These are phyloP conservation scores for Dryobotodes eremita DNA, from an alignment of 2,888 invertebrate species.

Conservation along the genomic window DNA sequence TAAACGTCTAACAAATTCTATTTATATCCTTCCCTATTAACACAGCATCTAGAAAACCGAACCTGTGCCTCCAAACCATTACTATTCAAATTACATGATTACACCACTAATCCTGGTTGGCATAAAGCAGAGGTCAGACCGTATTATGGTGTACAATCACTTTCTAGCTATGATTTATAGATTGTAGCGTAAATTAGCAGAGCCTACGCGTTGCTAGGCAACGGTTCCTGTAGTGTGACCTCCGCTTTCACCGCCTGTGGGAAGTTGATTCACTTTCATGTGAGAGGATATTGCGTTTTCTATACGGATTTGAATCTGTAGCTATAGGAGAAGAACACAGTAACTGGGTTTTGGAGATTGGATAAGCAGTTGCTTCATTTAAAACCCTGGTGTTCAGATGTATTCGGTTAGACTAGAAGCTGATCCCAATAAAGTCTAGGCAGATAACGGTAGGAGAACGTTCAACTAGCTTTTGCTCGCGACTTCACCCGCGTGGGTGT, in stretches of 20 bases:
- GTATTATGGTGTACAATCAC: slow-evolving; percentile 60
- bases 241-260: slow-evolving; percentile 62
- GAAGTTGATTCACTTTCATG: slow-evolving; percentile 58
- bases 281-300: slow-evolving; percentile 20
- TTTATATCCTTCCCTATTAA: neutral
- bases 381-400: neutral
- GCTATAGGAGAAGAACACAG: neutral
- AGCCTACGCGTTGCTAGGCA: slow-evolving; percentile 65
- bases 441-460: neutral
- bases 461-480: no score
- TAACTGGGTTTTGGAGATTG: neutral
- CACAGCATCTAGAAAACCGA: slow-evolving; percentile 7
- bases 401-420: neutral
- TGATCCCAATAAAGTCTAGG: neutral
- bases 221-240: slow-evolving; percentile 63
- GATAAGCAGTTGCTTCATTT: neutral
- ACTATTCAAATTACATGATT: slow-evolving; percentile 61
- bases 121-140: slow-evolving; percentile 57
- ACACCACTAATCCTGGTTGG: slow-evolving; percentile 52
- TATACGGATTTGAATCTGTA: neutral
- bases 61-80: slow-evolving; percentile 16
- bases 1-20: slow-evolving; percentile 7
- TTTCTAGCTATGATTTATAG: slow-evolving; percentile 71
- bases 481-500: no score
- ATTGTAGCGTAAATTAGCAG: slow-evolving; percentile 66